Percentiles rank a stretch among this genome's conserved stretches.
phyloP scores from a whole-genome alignment of 1,140 invertebrate genomes.

The Hylaeus volcanicus region DNA sequence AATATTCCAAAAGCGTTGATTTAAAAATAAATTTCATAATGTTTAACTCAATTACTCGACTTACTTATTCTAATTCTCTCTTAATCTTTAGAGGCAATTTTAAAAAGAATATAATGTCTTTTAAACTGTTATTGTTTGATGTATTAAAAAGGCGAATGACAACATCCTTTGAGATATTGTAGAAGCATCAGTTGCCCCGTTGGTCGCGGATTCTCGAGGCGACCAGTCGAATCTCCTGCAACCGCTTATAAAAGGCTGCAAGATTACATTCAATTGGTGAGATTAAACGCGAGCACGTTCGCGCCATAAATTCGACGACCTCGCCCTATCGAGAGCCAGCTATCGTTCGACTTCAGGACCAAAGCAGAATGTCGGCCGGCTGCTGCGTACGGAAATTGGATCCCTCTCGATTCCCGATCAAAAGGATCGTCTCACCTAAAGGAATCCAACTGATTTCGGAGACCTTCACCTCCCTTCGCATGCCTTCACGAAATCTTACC shows the following conservation, averaged over 20 bases:
- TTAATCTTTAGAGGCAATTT: too few species aligned
- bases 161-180: background rate
- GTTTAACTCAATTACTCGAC: too few species aligned
- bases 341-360: background rate
- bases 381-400: slow-evolving; percentile 33
- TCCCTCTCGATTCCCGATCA: slow-evolving; percentile 17
- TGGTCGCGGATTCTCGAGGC: background rate
- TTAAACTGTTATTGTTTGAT: too few species aligned
- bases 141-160: background rate
- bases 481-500: background rate
- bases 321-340: background rate
- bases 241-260: slow-evolving; percentile 25
- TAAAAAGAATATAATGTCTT: too few species aligned
- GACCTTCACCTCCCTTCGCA: background rate
- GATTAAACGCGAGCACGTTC: slow-evolving; percentile 34
- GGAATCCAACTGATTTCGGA: slow-evolving; percentile 14
- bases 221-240: background rate
- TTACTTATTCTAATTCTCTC: too few species aligned
- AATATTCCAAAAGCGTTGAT: too few species aligned
- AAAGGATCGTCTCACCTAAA: slow-evolving; percentile 11
- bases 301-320: slow-evolving; percentile 30
- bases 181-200: background rate
- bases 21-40: too few species aligned
- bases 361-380: background rate
- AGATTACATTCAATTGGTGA: slow-evolving; percentile 40